Conservation (phyloP, 2,797 vertebrate genomes). For the Tenualosa thibaudeaui region DNA sequence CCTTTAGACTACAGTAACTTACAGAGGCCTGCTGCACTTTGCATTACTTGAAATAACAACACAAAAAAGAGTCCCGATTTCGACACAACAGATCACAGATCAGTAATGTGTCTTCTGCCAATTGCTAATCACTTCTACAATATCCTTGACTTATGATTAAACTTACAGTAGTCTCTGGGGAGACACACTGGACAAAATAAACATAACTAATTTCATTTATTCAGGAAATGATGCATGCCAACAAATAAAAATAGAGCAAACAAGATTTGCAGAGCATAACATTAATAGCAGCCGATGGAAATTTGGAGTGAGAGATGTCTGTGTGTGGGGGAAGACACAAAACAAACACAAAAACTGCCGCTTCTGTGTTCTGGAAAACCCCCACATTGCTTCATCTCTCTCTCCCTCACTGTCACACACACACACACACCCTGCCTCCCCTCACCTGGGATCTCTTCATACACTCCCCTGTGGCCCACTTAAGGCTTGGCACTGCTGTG, state of each 20-base stretch:
- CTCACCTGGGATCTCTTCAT: constrained; percentile 65
- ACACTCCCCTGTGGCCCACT: constrained; percentile 81
- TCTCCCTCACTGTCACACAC: neutral
- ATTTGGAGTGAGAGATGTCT: neutral
- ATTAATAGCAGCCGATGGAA: neutral
- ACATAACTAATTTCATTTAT: neutral
- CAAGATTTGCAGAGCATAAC: neutral
- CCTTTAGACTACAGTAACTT: neutral
- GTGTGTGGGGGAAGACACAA: constrained; percentile 71
- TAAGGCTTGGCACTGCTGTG: constrained; percentile 75
- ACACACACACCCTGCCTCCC: constrained; percentile 56
- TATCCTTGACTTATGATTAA: neutral
- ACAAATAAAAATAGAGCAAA: neutral
- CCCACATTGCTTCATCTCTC: constrained; percentile 8
- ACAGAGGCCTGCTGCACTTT: neutral
- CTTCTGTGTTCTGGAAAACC: constrained; percentile 52
- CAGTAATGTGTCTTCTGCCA: neutral
- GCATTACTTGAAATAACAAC: neutral
- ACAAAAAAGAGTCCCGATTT: neutral
- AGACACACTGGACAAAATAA: neutral
- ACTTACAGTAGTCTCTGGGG: neutral
- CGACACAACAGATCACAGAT: neutral
- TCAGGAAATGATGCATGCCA: neutral
- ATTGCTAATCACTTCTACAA: neutral
- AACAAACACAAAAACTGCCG: constrained; percentile 77